These are phyloP conservation scores for Vidua chalybeata DNA, from an alignment of 2,113 vertebrate species.

Conservation along the genomic window DNA sequence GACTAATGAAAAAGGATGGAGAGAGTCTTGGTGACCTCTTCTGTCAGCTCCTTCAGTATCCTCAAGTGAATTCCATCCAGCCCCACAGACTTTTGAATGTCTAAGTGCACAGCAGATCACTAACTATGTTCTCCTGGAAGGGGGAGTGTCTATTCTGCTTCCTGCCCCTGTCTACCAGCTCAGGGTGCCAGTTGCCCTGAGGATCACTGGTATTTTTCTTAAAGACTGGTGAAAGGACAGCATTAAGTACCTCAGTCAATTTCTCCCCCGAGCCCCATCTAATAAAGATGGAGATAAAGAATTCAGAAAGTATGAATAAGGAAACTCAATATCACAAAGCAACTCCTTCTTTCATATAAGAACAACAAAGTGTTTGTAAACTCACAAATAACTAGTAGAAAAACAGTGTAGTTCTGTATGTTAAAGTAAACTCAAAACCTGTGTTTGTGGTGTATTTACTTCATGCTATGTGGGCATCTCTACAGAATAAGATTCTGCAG, in stretches of 20 bases:
- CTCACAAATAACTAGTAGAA: not conserved
- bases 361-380: not conserved
- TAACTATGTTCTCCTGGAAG: not conserved
- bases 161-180: not conserved
- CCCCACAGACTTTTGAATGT: not conserved
- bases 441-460: not conserved
- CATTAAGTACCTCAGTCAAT: not conserved
- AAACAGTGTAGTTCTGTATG: not conserved
- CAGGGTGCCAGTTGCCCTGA: rapidly evolving
- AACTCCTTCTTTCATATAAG: not conserved
- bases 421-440: not conserved
- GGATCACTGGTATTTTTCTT: not conserved
- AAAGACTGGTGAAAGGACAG: not conserved
- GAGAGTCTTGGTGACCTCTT: not conserved
- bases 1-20: not conserved
- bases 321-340: not conserved
- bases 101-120: not conserved
- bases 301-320: not conserved
- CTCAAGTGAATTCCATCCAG: too few relatives aligned
- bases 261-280: rapidly evolving
- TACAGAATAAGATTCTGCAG: not conserved
- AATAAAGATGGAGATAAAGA: not conserved
- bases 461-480: not conserved
- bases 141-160: not conserved
- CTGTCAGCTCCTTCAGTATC: not conserved